phyloP scores from a whole-genome alignment of 2,113 vertebrate genomes.

The Myrmophylax atrothorax region DNA sequence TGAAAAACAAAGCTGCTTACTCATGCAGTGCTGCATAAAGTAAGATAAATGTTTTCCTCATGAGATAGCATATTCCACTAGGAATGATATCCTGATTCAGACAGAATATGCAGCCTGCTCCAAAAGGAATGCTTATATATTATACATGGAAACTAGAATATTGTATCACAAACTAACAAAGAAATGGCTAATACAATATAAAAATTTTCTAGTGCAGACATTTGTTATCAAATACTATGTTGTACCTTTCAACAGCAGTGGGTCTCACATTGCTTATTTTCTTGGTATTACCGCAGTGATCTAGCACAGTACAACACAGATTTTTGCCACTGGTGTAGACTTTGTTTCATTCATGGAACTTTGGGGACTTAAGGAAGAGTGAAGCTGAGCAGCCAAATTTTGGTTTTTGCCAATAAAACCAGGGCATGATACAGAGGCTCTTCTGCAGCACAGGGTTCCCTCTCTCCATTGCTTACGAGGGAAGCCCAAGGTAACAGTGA shows the following conservation, averaged over 20 bases:
- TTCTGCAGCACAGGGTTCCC: background rate
- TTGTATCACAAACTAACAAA: background rate
- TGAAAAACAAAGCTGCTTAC: background rate
- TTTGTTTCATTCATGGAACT: background rate
- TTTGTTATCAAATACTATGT: background rate
- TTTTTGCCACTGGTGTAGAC: background rate
- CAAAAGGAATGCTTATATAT: background rate
- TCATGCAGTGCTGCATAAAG: background rate
- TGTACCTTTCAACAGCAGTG: background rate
- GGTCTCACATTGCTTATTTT: background rate
- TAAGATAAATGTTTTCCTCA: background rate
- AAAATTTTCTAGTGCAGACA: background rate
- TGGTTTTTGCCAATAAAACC: background rate
- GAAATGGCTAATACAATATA: background rate
- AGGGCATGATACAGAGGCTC: background rate
- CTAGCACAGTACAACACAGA: background rate
- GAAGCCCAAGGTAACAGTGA: background rate
- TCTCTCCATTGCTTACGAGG: accelerated
- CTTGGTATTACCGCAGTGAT: background rate
- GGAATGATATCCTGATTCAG: background rate
- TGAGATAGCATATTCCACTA: background rate
- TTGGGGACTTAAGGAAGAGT: background rate
- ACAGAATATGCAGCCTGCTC: background rate
- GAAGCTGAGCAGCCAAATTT: background rate
- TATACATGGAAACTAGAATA: background rate